Conservation (phyloP, 2,888 invertebrate species). For the Parnassius apollo region DNA sequence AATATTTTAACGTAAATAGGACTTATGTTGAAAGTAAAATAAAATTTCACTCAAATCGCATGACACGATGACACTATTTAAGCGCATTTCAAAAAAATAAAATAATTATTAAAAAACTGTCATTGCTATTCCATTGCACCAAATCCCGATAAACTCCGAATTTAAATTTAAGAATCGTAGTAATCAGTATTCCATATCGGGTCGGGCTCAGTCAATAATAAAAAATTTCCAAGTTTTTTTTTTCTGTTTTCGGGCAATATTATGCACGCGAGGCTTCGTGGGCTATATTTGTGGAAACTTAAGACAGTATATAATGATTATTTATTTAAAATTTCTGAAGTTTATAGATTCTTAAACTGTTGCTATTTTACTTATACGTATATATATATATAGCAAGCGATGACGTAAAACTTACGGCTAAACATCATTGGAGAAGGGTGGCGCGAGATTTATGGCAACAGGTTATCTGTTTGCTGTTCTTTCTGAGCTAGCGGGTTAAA, state of each 20-base stretch:
- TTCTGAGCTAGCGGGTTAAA: too few species aligned
- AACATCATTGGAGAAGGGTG: too few species aligned
- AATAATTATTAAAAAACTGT: slow-evolving; percentile 46
- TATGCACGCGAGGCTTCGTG: slow-evolving; percentile 72
- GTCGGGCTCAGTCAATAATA: slow-evolving; percentile 71
- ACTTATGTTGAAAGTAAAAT: slow-evolving; percentile 27
- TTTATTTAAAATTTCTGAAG: slow-evolving; percentile 48
- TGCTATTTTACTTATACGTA: too few species aligned
- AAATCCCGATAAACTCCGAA: slow-evolving; percentile 42
- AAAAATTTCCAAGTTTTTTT: slow-evolving; percentile 64
- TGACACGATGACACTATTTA: slow-evolving; percentile 53
- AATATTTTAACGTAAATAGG: too few species aligned
- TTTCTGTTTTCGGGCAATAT: slow-evolving; percentile 68
- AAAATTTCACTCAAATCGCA: slow-evolving; percentile 40
- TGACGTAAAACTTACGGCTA: too few species aligned
- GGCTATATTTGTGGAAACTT: slow-evolving; percentile 46
- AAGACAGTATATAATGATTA: slow-evolving; percentile 62
- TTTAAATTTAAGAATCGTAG: slow-evolving; percentile 58
- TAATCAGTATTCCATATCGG: slow-evolving; percentile 72
- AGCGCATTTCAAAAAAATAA: slow-evolving; percentile 44
- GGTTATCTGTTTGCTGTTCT: too few species aligned
- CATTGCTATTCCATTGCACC: slow-evolving; percentile 46
- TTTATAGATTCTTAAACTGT: too few species aligned
- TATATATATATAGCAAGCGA: too few species aligned
- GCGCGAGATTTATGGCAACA: too few species aligned